Base-by-base conservation (phyloP, 1,140 invertebrate species). In the Aphelinus atriplicis region DNA sequence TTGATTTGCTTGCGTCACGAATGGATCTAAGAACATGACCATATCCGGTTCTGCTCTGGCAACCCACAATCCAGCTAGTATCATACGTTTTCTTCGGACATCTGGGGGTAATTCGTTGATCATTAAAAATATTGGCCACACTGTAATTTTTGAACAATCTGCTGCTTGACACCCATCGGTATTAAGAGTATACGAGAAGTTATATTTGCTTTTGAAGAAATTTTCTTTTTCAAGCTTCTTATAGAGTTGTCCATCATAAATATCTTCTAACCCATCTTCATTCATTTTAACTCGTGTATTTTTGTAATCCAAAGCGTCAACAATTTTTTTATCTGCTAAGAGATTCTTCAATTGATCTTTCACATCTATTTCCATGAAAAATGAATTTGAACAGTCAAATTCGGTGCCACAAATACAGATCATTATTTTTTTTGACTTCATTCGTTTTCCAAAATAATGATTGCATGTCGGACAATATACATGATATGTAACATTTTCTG, bases 51-150 rank as follows among this genome's bases (percentile, higher is more conserved):
- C 56, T 57, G 46, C 58, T 57, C 68, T 61, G 3, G 48, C 57
- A 2, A 72, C 56, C 56, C 63, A 73, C 2, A 77, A 10, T 3
- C 70, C 76, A 45, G 60, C 60, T 45, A 77, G 57, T 1, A 74
- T 43, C 51, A 71, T 77, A 51, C 55, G 10, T 58, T 65, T 77
- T 58, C 64, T 70, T 26, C 76, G 60, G 1, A 64, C 6, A 48
- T 56, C 7, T 42, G 67, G 65, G 0, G 76, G 55, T 1, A 80
- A 42, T 62, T 80, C 78, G 56, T 75, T 47, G 2, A 76, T 42
- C 62, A 70, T 71, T 4, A 71, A 55, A 64, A 64, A 79, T 50
- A 79, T 73, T 55, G 76, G 77, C 78, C 73, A 78, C 45, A 78
- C 50, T 1, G 73, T 62, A 3, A 63, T n/a, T 50, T 72, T 66